Percentiles rank a stretch among this genome's conserved stretches.
phyloP scores from a whole-genome alignment of 53 echinoderm and acorn worm genomes.

The Arbacia lixula region DNA sequence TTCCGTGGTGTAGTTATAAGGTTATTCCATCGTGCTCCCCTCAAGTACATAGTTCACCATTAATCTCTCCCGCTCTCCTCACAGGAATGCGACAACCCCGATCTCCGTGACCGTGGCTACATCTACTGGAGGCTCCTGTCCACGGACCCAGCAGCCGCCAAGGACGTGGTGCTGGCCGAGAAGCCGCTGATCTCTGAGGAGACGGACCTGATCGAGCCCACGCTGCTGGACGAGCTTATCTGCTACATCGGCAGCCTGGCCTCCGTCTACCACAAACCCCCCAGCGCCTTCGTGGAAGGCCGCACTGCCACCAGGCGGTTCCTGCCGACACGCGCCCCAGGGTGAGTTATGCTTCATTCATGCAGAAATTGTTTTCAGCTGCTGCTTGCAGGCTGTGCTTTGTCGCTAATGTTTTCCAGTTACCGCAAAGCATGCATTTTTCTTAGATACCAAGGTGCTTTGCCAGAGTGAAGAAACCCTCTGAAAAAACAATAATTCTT shows the following conservation, averaged over 20 bases:
- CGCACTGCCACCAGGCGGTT: constrained; percentile 80
- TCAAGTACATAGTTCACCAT: no score
- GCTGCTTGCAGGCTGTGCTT: background rate
- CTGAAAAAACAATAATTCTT: no score
- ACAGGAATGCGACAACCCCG: constrained; percentile 98
- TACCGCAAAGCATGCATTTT: background rate
- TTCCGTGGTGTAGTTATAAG: no score
- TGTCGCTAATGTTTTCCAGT: no score
- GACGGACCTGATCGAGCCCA: constrained; percentile 97
- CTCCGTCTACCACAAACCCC: constrained; percentile 99
- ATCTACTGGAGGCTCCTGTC: constrained; percentile 99
- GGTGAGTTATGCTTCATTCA: constrained; percentile 55
- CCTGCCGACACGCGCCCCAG: constrained; percentile 81
- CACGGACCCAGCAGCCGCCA: constrained; percentile 95
- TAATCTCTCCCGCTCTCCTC: no score
- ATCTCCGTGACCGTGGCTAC: constrained; percentile 96
- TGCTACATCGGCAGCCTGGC: constrained; percentile 98
- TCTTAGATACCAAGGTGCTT: background rate
- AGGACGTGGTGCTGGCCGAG: constrained; percentile 97
- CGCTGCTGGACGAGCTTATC: constrained; percentile 95
- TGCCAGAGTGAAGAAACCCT: no score
- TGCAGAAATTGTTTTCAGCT: background rate
- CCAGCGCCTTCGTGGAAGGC: constrained; percentile 97
- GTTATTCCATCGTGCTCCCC: no score
- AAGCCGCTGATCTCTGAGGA: constrained; percentile 99